A percentile compares a stretch with the other conserved stretches of the same genome.
These are phyloP conservation scores for Paraplagusia blochii DNA, from an alignment of 2,113 vertebrate species.

Conservation along the genomic window DNA sequence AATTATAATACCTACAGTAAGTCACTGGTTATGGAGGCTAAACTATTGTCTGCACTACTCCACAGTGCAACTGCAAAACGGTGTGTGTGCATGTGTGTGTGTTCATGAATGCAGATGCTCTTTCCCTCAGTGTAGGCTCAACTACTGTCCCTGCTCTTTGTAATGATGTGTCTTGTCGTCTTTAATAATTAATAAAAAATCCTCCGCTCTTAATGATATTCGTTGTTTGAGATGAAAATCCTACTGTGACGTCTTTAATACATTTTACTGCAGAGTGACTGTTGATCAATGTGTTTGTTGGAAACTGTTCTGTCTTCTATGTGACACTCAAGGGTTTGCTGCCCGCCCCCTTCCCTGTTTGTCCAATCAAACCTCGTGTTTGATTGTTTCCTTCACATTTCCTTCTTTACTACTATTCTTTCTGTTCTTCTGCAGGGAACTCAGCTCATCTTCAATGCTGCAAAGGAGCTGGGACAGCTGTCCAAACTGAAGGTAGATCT, in stretches of 20 bases:
- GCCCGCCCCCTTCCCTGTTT: conserved; percentile 10
- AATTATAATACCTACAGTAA: too few species aligned
- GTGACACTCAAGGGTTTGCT: conserved; percentile 47
- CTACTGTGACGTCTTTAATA: conserved; percentile 40
- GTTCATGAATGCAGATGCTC: conserved; percentile 29
- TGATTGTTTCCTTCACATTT: conserved; percentile 11
- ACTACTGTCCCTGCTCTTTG: conserved; percentile 55
- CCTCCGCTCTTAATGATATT: conserved; percentile 43
- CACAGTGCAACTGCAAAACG: conserved; percentile 28
- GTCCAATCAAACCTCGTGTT: conserved; percentile 48
- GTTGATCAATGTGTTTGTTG: conserved; percentile 52
- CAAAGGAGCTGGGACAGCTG: conserved; percentile 96
- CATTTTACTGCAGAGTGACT: conserved; percentile 35
- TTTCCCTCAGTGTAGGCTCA: conserved; percentile 45
- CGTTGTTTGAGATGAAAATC: conserved; percentile 45
- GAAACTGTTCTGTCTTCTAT: conserved; percentile 65
- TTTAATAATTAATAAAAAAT: conserved; percentile 35
- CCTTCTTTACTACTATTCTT: conserved; percentile 28
- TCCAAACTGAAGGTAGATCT: conserved; percentile 91
- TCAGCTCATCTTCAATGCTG: conserved; percentile 97
- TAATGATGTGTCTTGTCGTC: conserved; percentile 31
- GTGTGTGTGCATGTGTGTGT: conserved; percentile 26
- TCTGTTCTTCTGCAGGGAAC: conserved; percentile 81
- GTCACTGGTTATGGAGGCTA: too few species aligned
- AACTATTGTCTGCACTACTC: conserved; percentile 29